These are phyloP conservation scores for Colossoma macropomum DNA, from an alignment of 2,113 vertebrate genomes.

Conservation along the genomic window DNA sequence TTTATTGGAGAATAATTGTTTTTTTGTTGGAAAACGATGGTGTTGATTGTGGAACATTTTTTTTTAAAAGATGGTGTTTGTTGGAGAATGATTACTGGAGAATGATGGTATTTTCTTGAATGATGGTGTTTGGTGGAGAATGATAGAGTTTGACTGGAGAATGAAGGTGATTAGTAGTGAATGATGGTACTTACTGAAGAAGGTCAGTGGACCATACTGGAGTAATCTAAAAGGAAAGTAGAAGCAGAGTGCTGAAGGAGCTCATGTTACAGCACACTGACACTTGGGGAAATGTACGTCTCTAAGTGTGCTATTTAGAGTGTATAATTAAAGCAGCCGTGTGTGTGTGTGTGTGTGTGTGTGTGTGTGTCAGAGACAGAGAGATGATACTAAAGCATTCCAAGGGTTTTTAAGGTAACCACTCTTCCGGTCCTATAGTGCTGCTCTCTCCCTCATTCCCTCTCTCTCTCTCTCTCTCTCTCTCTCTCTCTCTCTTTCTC, in stretches of 20 bases:
- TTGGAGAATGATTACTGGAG: background rate
- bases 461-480: constrained; percentile 46
- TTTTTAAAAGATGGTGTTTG: background rate
- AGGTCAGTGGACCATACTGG: background rate
- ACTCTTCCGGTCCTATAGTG: constrained; percentile 53
- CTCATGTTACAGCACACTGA: constrained; percentile 7
- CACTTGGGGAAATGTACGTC: background rate
- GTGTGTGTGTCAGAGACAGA: background rate
- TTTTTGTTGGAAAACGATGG: background rate
- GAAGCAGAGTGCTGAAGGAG: background rate
- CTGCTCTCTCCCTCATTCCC: constrained; percentile 46
- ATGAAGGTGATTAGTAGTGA: background rate
- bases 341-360: constrained; percentile 21
- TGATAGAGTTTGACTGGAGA: background rate
- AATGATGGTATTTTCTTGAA: no score
- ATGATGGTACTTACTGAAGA: background rate
- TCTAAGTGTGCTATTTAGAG: constrained; percentile 1
- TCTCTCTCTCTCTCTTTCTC: constrained; percentile 15
- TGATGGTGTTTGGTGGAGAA: background rate
- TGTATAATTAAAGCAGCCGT: constrained; percentile 28
- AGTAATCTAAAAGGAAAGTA: background rate
- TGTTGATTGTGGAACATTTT: background rate
- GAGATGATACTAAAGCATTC: constrained; percentile 30
- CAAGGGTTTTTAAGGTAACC: constrained; percentile 30
- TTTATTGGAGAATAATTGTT: background rate